phyloP scores from a whole-genome alignment of 53 echinoderm and acorn worm genomes.

The Echinometra lucunter region DNA sequence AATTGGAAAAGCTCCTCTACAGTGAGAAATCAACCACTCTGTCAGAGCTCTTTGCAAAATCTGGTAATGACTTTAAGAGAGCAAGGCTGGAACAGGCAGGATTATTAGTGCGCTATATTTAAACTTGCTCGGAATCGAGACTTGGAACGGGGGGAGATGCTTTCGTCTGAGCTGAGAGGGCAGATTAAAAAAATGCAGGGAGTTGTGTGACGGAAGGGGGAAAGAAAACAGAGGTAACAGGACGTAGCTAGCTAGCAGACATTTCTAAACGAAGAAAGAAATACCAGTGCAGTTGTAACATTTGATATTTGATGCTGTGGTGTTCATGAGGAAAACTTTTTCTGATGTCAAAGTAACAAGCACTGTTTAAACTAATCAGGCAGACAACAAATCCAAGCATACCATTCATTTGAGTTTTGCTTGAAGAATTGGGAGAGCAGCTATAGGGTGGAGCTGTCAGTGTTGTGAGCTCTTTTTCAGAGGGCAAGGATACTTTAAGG shows the following conservation, averaged over 20 bases:
- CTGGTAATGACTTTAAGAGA: constrained; percentile 43
- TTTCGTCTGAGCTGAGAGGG: neutral
- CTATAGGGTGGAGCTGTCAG: neutral
- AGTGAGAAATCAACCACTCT: neutral
- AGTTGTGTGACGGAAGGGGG: neutral
- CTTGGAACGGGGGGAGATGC: constrained; percentile 1
- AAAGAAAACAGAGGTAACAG: neutral
- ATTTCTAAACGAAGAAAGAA: neutral
- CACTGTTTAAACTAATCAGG: neutral
- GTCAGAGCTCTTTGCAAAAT: neutral
- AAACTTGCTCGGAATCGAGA: neutral
- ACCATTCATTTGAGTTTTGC: neutral
- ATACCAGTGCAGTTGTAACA: neutral
- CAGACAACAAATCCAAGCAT: neutral
- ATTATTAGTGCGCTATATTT: constrained; percentile 55
- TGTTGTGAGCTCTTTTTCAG: neutral
- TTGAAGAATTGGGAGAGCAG: neutral
- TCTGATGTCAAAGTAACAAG: neutral
- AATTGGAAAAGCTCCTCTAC: constrained; percentile 6
- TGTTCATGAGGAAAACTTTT: neutral
- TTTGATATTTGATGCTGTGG: neutral
- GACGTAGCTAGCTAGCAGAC: neutral
- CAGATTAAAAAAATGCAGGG: neutral
- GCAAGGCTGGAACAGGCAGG: constrained; percentile 24
- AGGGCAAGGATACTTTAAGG: neutral